Evolutionary conservation across 2,113 vertebrate species (phyloP), one percentile per base, ranked within the genome.

Genomic region (Corythornis cristatus): DNA sequence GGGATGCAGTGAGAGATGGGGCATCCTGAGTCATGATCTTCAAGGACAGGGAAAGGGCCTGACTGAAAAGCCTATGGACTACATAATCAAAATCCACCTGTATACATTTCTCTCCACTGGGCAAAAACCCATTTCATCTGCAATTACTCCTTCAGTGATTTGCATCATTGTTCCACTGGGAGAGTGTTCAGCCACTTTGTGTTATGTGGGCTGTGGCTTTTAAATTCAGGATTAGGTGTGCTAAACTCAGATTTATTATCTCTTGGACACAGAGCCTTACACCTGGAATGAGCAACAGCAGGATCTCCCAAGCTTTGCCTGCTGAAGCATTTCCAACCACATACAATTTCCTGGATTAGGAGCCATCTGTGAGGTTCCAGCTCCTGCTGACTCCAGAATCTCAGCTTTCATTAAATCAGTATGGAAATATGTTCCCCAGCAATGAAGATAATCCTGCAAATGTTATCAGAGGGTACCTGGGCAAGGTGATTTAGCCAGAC

Each of bases 311-410:
- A 83, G 51, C 56, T 91, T 86, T 67, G 72, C 71, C 46, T 74
- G 46, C 58, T 93, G 92, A 57, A 88, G 88, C 12, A 11, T 77
- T 91, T 93, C 72, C 85, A 89, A 29, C 75, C 82, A 95, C 83
- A 66, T 94, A 56, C 75, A 91, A 43, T 95, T 94, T 94, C 93
- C 92, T 96, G 85, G 67, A 86, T 74, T 93, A 86, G 86, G 61
- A 88, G 43, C 35, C 4, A 4, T 68, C 92, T 91, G 22, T 71
- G 68, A 86, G 72, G 60, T 83, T 95, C 46, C 9, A 15, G 26
- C 33, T 94, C 64, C 60, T 93, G 92, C 95, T 95, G 93, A 95
- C 88, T 94, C 60, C 46, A 80, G 92, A 83, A 74, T 74, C 75
- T 93, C 25, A 70, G 46, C 88, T 80, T 91, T 86, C 75, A 80